Percentiles rank a stretch among this genome's conserved stretches.
These are phyloP conservation scores for Zapornia atra DNA, from an alignment of 2,113 vertebrate species.

Conservation along the genomic window DNA sequence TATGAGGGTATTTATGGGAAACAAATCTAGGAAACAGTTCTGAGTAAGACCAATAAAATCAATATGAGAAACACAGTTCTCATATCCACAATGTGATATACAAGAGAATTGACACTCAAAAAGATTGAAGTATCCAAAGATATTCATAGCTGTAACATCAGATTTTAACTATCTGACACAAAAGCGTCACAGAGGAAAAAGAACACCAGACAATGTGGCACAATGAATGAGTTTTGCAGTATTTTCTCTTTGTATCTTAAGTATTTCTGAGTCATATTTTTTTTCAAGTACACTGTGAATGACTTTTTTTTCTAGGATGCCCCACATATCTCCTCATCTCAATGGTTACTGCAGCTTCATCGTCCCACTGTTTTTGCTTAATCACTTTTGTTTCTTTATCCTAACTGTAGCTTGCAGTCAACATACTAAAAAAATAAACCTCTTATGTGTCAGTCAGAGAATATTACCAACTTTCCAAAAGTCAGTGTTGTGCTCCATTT, in stretches of 20 bases:
- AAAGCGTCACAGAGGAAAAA: neutral
- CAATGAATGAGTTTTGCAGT: accelerated
- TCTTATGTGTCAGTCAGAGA: neutral
- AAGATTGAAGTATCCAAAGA: neutral
- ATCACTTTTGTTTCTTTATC: neutral
- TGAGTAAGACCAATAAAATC: neutral
- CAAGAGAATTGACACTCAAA: neutral
- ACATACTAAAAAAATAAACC: neutral
- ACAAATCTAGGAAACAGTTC: neutral
- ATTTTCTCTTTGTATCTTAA: neutral
- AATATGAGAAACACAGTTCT: neutral
- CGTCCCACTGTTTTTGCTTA: neutral
- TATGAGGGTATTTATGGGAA: neutral
- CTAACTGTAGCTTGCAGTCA: neutral
- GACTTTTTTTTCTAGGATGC: neutral
- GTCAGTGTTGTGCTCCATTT: neutral
- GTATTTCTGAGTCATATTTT: neutral
- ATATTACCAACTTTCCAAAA: neutral
- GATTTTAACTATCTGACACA: neutral
- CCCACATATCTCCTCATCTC: neutral
- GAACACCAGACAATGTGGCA: neutral
- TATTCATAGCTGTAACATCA: neutral
- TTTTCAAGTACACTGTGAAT: neutral
- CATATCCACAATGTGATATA: neutral
- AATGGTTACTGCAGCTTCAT: neutral